Conservation (phyloP, 2,888 invertebrate species). For the Serrognathus titanus region DNA sequence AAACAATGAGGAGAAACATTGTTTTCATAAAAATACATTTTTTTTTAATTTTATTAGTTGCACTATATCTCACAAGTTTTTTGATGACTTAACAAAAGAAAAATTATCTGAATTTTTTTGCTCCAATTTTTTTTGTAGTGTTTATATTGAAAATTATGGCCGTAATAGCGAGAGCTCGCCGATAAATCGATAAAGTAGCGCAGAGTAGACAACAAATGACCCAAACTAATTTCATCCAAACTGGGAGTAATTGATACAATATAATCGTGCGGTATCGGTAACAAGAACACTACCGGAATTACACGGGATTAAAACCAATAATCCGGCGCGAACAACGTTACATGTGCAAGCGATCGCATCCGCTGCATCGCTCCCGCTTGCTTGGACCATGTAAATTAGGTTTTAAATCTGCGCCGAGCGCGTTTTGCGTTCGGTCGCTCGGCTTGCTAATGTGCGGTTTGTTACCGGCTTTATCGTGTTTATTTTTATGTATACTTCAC, state of each 20-base stretch:
- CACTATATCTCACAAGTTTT: too few relatives aligned
- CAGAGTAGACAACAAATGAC: slow-evolving; percentile 17
- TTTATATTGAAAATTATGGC: too few relatives aligned
- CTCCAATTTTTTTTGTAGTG: too few relatives aligned
- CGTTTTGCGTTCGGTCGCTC: slow-evolving; percentile 18
- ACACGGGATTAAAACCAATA: slow-evolving; percentile 32
- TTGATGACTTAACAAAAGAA: too few relatives aligned
- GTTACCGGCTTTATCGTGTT: not conserved
- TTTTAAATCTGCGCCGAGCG: slow-evolving; percentile 20
- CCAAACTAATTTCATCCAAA: slow-evolving; percentile 28
- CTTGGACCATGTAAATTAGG: slow-evolving; percentile 20
- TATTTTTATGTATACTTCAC: too few relatives aligned
- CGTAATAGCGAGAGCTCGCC: not conserved
- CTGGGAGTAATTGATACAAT: slow-evolving; percentile 32
- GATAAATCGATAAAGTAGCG: not conserved
- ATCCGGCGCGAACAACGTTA: slow-evolving; percentile 31
- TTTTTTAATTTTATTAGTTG: too few relatives aligned
- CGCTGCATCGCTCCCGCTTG: slow-evolving; percentile 1
- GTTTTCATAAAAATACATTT: too few relatives aligned
- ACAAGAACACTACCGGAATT: slow-evolving; percentile 30
- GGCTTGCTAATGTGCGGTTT: slow-evolving; percentile 14
- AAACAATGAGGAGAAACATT: too few relatives aligned
- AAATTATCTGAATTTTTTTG: too few relatives aligned
- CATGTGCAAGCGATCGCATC: slow-evolving; percentile 25
- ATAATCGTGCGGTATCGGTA: slow-evolving; percentile 31